Conservation (phyloP, 1,140 invertebrate genomes). For the Saxidomus purpurata region DNA sequence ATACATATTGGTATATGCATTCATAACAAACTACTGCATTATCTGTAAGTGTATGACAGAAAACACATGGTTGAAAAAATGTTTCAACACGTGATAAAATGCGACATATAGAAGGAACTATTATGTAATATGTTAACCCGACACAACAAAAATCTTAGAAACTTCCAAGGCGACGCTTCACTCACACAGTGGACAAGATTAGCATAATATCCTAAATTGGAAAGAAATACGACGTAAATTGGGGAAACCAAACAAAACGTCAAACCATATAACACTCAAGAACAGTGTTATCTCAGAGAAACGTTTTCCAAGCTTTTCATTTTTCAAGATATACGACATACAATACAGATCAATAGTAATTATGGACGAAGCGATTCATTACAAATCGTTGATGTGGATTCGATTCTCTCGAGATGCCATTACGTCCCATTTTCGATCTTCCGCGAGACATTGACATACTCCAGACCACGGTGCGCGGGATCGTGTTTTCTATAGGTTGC, state of each 20-base stretch:
- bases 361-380: slow-evolving; percentile 63
- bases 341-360: slow-evolving; percentile 59
- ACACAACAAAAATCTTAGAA: too few relatives aligned
- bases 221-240: slow-evolving; percentile 50
- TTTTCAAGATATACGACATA: slow-evolving; percentile 54
- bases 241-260: slow-evolving; percentile 40
- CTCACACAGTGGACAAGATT: neutral
- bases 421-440: slow-evolving; percentile 63
- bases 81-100: too few relatives aligned
- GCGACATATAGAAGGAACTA: too few relatives aligned
- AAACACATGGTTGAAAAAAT: too few relatives aligned
- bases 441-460: slow-evolving; percentile 68
- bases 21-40: too few relatives aligned
- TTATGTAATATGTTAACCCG: too few relatives aligned
- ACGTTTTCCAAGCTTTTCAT: slow-evolving; percentile 44
- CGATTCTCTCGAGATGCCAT: slow-evolving; percentile 52
- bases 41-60: too few relatives aligned
- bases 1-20: too few relatives aligned
- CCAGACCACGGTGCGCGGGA: slow-evolving; percentile 69
- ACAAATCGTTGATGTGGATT: slow-evolving; percentile 65
- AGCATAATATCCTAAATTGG: slow-evolving; percentile 22
- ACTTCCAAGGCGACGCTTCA: neutral
- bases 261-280: slow-evolving; percentile 6
- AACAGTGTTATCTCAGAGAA: slow-evolving; percentile 26
- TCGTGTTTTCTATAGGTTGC: slow-evolving; percentile 74